Evolutionary conservation across 1,140 invertebrate genomes (phyloP).

Genomic region (Archivesica marissinica): DNA sequence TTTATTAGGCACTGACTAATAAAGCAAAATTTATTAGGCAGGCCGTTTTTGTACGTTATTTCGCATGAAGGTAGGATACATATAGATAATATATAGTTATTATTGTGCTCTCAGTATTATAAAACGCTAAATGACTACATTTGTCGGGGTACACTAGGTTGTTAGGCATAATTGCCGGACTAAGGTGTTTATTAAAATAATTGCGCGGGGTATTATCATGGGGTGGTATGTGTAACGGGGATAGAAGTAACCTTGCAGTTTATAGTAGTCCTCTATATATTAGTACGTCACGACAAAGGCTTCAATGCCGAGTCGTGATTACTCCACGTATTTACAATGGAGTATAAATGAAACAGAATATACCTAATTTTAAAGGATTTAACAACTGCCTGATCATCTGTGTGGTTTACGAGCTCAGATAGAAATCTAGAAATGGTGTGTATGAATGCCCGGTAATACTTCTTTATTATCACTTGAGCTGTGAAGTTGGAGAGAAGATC

Average conservation of each 20-base stretch:
- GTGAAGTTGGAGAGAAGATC: constrained; percentile 29
- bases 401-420: constrained; percentile 38
- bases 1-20: too few species aligned
- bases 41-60: not conserved
- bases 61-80: too few species aligned
- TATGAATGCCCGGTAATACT: constrained; percentile 18
- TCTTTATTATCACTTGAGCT: constrained; percentile 29
- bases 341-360: constrained; percentile 5
- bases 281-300: constrained; percentile 3
- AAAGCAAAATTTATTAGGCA: too few species aligned
- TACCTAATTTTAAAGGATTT: not conserved
- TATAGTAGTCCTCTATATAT: not conserved
- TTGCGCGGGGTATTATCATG: too few species aligned
- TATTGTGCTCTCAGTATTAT: too few species aligned
- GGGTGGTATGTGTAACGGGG: not conserved
- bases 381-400: constrained; percentile 31
- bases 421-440: constrained; percentile 40
- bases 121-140: too few species aligned
- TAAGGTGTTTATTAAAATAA: too few species aligned
- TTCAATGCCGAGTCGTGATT: not conserved
- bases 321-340: not conserved
- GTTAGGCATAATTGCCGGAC: too few species aligned
- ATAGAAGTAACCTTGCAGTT: not conserved
- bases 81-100: too few species aligned
- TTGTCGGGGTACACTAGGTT: too few species aligned